Percentiles rank a stretch among this genome's conserved stretches.
Evolutionary conservation across 2,888 invertebrate genomes (phyloP).

Genomic region (Eucera pruinosa): DNA sequence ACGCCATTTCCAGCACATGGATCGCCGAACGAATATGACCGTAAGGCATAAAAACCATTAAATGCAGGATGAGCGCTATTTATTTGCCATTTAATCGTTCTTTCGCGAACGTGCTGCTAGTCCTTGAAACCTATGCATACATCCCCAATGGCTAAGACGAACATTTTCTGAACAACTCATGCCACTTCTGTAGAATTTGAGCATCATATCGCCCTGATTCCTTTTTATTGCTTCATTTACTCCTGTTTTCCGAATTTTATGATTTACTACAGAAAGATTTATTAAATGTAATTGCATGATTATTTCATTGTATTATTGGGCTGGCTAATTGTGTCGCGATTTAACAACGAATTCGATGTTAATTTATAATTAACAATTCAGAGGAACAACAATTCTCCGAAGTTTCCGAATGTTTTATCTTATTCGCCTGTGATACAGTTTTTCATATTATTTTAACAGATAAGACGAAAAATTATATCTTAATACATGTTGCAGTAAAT

Average conservation of each 20-base stretch:
- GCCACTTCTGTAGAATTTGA: background rate
- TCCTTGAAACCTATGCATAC: conserved; percentile 34
- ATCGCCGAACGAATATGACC: conserved; percentile 65
- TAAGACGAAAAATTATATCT: no score
- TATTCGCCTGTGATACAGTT: no score
- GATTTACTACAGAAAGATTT: background rate
- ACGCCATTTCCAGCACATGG: conserved; percentile 60
- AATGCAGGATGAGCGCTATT: conserved; percentile 62
- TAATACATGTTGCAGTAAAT: no score
- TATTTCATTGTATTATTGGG: background rate
- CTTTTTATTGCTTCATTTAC: background rate
- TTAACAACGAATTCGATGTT: no score
- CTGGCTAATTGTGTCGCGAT: background rate
- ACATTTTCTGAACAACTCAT: conserved; percentile 7
- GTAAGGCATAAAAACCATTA: conserved; percentile 68
- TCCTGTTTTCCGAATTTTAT: background rate
- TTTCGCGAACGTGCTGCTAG: conserved; percentile 45
- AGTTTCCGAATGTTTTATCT: background rate
- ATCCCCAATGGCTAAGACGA: conserved; percentile 10
- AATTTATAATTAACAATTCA: no score
- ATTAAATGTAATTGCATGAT: background rate
- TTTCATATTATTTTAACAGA: no score
- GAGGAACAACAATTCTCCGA: no score
- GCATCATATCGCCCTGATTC: background rate
- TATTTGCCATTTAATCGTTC: conserved; percentile 66